Base-by-base conservation (phyloP, 2,113 vertebrate species). In the Chionis minor region DNA sequence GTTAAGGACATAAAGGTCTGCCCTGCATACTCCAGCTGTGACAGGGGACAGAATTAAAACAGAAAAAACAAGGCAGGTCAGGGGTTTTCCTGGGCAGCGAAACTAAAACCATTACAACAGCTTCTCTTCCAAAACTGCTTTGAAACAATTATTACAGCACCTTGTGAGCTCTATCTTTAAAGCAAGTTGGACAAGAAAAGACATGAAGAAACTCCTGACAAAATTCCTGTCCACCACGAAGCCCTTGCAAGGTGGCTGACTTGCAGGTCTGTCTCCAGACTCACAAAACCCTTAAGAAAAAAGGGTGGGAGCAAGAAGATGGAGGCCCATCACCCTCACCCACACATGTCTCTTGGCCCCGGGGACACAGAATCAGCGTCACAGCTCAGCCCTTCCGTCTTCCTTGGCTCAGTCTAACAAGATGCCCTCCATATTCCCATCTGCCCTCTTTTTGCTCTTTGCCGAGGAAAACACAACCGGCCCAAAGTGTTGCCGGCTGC, bases 371-470 rank as follows among this genome's bases (percentile, higher is more conserved):
- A 49, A 56, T 49, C 73, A 71, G n/a, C 7, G 2, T 3, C 9
- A 4, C 38, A 51, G 67, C 67, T 73, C 63, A 42, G 67, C 45
- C 62, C 32, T 93, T 72, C 88, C 67, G 0, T 44, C 79, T 38
- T 62, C 38, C 72, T 74, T 19, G 9, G 35, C 82, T 86, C 54
- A 45, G 19, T 2, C 67, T 42, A 65, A 83, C 0, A 0, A 83
- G 92, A 83, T 66, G n/a, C 59, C 51, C 77, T 66, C 88, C 88
- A 27, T 63, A 95, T 95, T 92, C 72, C 59, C 83, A 66, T 10
- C 72, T 92, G 91, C 86, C 94, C 95, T 84, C 77, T 35, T 65
- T 23, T 52, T 82, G 59, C 80, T 73, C 86, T 70, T 88, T 7
- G 38, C 67, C 3, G 51, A 88, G 75, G 59, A 80, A 67, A 92